Evolutionary conservation across 1,140 invertebrate genomes (phyloP).

Genomic region (Listronotus oregonensis): DNA sequence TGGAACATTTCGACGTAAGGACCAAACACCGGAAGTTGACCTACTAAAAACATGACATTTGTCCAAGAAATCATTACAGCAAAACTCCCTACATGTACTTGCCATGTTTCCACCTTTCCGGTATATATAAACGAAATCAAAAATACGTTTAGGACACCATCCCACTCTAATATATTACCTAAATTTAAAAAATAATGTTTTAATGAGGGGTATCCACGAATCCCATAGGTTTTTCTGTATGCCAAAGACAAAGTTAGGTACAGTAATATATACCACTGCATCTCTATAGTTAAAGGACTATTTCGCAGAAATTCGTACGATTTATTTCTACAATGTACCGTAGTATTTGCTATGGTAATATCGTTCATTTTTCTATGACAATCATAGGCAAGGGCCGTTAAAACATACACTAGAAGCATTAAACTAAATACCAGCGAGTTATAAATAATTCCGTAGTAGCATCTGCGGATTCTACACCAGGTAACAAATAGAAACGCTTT

Average conservation of each 20-base stretch:
- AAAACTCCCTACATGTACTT: constrained; percentile 80
- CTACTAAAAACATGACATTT: constrained; percentile 84
- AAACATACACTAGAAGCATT: constrained; percentile 74
- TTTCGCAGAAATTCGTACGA: constrained; percentile 70
- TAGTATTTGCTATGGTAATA: constrained; percentile 61
- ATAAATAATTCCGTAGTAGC: constrained; percentile 77
- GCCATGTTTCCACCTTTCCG: constrained; percentile 76
- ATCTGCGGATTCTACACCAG: constrained; percentile 85
- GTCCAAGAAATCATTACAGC: constrained; percentile 82
- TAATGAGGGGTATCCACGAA: constrained; percentile 74
- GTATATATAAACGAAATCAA: constrained; percentile 78
- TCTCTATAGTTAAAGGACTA: constrained; percentile 72
- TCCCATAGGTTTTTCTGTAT: constrained; percentile 74
- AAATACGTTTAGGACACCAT: constrained; percentile 79
- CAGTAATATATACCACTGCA: constrained; percentile 77
- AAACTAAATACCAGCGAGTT: constrained; percentile 79
- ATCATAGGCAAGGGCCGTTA: constrained; percentile 75
- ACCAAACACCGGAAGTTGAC: constrained; percentile 81
- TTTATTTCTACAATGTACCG: constrained; percentile 70
- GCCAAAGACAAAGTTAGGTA: constrained; percentile 75
- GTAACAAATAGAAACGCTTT: constrained; percentile 81
- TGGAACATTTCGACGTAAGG: constrained; percentile 87
- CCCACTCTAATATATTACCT: constrained; percentile 84
- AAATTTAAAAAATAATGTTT: constrained; percentile 78
- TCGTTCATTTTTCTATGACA: constrained; percentile 71